A percentile compares a stretch with the other conserved stretches of the same genome.
Conservation (phyloP, 2,888 invertebrate genomes). For the Conchocele bisecta region DNA sequence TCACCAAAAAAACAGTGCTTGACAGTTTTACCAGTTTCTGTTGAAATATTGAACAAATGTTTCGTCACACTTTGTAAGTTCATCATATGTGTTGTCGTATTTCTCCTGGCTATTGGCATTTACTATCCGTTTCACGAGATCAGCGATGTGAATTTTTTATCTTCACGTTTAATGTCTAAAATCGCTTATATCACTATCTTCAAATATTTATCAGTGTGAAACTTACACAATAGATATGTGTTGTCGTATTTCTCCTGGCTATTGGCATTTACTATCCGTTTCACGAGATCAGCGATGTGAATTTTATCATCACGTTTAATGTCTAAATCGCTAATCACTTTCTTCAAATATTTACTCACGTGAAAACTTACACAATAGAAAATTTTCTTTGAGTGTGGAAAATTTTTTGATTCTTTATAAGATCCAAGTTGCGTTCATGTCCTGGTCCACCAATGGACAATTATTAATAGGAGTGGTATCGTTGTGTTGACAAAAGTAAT, state of each 20-base stretch:
- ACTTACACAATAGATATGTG: no score
- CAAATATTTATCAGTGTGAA: no score
- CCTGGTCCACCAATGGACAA: slow-evolving; percentile 4
- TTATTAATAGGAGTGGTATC: neutral
- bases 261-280: no score
- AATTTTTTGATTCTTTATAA: neutral
- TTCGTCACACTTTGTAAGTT: neutral
- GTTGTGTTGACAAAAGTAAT: neutral
- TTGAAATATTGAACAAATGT: neutral
- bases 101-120: neutral
- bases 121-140: neutral
- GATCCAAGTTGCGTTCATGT: neutral
- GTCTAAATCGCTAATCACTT: neutral
- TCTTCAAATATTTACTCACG: slow-evolving; percentile 11
- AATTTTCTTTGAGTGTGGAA: slow-evolving; percentile 1
- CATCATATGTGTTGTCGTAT: neutral
- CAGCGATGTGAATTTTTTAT: neutral
- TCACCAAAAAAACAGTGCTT: slow-evolving; percentile 7
- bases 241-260: no score
- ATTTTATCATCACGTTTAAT: no score
- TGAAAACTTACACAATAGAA: slow-evolving; percentile 4
- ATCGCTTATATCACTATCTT: no score
- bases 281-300: no score
- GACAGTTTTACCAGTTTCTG: neutral
- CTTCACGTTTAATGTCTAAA: neutral